Percentiles rank a stretch among this genome's conserved stretches.
Conservation (phyloP, 2,888 invertebrate genomes). For the Mythimna lalbum region DNA sequence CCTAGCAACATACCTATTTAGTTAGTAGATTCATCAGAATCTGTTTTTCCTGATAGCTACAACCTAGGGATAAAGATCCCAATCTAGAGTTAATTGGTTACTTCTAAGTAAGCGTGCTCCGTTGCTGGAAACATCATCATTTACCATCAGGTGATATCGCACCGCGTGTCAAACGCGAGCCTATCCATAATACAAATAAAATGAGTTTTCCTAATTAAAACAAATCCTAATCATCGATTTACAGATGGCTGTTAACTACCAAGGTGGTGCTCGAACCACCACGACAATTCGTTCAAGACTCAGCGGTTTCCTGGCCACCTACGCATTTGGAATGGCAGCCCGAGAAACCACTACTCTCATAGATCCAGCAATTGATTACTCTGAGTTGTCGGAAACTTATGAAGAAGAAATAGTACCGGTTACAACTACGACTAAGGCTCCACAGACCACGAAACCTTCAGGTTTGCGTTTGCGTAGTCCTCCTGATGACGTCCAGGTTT, state of each 20-base stretch:
- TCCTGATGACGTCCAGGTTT: too few species aligned
- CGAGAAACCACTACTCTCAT: not conserved
- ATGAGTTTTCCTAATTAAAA: too few species aligned
- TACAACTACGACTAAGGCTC: not conserved
- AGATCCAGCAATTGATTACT: not conserved
- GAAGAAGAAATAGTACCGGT: not conserved
- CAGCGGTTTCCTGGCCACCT: constrained; percentile 57
- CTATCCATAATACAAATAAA: too few species aligned
- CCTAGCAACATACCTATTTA: too few species aligned
- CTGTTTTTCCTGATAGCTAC: too few species aligned
- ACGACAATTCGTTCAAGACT: constrained; percentile 59
- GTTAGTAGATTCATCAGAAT: too few species aligned
- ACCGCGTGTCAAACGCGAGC: too few species aligned
- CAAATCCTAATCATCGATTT: not conserved
- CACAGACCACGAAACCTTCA: not conserved
- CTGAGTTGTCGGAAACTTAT: not conserved
- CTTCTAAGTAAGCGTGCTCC: too few species aligned
- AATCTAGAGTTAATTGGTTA: too few species aligned
- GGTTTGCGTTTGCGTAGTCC: not conserved
- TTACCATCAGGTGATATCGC: too few species aligned
- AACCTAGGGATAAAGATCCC: too few species aligned
- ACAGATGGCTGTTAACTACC: constrained; percentile 81
- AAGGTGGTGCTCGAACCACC: constrained; percentile 70
- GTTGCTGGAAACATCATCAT: too few species aligned
- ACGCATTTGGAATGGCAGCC: constrained; percentile 10